phyloP scores from a whole-genome alignment of 1,140 invertebrate species.

The Pogonomyrmex barbatus region DNA sequence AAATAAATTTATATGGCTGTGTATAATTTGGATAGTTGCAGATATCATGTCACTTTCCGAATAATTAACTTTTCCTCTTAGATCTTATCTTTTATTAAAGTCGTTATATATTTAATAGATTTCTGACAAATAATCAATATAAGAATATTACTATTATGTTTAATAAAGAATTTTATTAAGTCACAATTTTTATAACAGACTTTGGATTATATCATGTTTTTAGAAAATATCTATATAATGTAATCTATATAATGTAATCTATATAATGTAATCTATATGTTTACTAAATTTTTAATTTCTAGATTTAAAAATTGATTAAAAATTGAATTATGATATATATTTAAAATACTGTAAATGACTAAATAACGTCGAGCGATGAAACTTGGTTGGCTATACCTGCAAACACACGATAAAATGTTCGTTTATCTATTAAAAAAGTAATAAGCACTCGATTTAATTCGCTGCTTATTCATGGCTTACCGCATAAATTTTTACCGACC shows the following conservation, averaged over 20 bases:
- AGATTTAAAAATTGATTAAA: neutral
- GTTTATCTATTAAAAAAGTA: neutral
- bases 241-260: neutral
- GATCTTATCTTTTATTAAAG: neutral
- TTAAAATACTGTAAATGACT: constrained; percentile 20
- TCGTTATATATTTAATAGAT: neutral
- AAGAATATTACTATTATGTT: neutral
- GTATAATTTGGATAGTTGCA: neutral
- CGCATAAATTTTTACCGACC: constrained; percentile 93
- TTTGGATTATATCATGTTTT: neutral
- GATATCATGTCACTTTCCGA: neutral
- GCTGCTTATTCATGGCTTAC: constrained; percentile 79
- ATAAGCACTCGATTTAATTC: neutral
- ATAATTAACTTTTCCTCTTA: constrained; percentile 15
- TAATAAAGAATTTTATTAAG: constrained; percentile 9
- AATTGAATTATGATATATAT: neutral
- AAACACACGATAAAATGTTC: constrained; percentile 52
- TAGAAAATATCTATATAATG: neutral
- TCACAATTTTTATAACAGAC: neutral
- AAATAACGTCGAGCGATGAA: constrained; percentile 82
- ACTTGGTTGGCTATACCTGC: constrained; percentile 85
- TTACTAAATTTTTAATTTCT: neutral
- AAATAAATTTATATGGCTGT: neutral
- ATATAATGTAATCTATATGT: neutral
- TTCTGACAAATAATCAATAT: neutral